Evolutionary conservation across 2,797 vertebrate species (phyloP).

Genomic region (Syndactyla subalaris): DNA sequence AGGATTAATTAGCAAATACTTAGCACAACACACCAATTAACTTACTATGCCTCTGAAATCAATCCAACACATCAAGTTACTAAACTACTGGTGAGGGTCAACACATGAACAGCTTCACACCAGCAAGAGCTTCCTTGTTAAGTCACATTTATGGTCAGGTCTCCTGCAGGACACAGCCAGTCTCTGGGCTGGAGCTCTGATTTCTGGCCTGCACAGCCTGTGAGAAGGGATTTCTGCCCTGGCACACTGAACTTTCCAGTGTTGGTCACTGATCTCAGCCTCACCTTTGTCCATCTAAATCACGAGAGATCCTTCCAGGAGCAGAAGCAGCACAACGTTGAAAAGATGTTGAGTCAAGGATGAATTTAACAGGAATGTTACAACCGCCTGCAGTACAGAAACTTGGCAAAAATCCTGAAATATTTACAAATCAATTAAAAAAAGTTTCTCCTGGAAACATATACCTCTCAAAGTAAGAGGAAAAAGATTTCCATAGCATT

Average conservation of each 20-base stretch:
- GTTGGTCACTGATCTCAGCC: background rate
- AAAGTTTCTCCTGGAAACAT: constrained; percentile 37
- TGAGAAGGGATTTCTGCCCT: background rate
- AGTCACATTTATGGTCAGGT: background rate
- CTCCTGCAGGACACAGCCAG: background rate
- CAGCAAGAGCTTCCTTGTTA: background rate
- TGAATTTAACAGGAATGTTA: background rate
- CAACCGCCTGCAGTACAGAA: background rate
- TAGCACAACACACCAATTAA: background rate
- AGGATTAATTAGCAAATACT: background rate
- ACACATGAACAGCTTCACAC: background rate
- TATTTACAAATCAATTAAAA: constrained; percentile 12
- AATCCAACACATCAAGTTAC: background rate
- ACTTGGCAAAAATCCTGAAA: background rate
- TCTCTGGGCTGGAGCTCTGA: background rate
- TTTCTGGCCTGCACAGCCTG: background rate
- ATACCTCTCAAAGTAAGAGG: constrained; percentile 2
- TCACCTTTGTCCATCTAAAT: background rate
- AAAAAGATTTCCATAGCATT: background rate
- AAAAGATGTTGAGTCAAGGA: background rate
- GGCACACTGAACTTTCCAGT: background rate
- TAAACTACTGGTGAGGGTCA: background rate
- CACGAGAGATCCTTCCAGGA: background rate
- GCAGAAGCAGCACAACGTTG: background rate
- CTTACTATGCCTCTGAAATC: background rate